Conservation (phyloP, 2,113 vertebrate genomes). For the Porphyrio hochstetteri region DNA sequence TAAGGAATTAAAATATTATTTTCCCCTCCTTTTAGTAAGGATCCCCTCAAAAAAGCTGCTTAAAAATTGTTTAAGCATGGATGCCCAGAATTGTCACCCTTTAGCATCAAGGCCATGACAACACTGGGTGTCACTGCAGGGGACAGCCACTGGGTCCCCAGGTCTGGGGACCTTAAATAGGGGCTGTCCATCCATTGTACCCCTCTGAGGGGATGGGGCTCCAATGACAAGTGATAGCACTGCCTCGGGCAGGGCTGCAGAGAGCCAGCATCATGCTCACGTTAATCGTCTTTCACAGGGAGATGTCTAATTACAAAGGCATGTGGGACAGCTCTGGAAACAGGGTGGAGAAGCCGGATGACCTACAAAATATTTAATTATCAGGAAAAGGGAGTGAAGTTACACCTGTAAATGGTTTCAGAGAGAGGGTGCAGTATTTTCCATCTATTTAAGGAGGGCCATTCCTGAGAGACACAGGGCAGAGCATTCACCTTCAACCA, state of each 20-base stretch:
- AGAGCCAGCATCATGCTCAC: fast-evolving
- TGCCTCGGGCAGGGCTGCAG: background rate
- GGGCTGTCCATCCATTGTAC: background rate
- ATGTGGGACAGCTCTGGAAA: slow-evolving; percentile 13
- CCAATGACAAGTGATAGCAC: too few relatives aligned
- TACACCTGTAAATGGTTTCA: background rate
- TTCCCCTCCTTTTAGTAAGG: background rate
- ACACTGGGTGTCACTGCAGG: fast-evolving
- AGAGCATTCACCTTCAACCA: background rate
- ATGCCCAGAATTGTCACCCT: background rate
- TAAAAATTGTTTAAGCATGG: background rate
- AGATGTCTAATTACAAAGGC: slow-evolving; percentile 39
- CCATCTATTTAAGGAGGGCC: background rate
- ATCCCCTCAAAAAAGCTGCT: background rate
- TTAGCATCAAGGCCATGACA: background rate
- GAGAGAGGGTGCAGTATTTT: background rate
- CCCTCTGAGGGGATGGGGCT: background rate
- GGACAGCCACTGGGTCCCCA: background rate
- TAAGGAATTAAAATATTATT: background rate
- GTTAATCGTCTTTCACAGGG: background rate
- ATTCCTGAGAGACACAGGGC: background rate
- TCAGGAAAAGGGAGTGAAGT: background rate
- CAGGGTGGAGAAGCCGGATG: slow-evolving; percentile 17
- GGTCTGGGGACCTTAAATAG: background rate
- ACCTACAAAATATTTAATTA: slow-evolving; percentile 51